Evolutionary conservation across 2,797 vertebrate species (phyloP).

Genomic region (Notolabrus celidotus): DNA sequence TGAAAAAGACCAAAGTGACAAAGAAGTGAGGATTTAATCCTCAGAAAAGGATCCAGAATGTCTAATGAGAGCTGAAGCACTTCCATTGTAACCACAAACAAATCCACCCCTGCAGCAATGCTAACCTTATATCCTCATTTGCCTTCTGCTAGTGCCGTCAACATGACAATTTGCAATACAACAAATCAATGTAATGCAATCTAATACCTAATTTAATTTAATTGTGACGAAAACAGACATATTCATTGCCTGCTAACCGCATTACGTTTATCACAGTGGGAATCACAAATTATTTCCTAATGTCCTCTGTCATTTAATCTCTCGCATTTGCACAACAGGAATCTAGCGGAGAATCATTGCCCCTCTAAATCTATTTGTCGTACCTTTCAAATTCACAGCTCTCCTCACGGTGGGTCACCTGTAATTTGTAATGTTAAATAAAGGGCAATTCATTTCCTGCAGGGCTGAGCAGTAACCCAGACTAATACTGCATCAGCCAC

Average conservation of each 20-base stretch:
- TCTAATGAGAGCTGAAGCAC: conserved; percentile 53
- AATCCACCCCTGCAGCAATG: conserved; percentile 60
- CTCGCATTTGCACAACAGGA: conserved; percentile 78
- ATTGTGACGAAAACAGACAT: conserved; percentile 75
- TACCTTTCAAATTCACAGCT: conserved; percentile 76
- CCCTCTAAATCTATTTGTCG: conserved; percentile 81
- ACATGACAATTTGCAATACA: conserved; percentile 73
- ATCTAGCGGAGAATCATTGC: conserved; percentile 76
- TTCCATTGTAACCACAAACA: conserved; percentile 48
- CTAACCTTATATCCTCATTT: conserved; percentile 68
- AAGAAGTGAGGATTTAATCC: conserved; percentile 42
- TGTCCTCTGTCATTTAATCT: conserved; percentile 82
- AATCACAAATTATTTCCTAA: conserved; percentile 80
- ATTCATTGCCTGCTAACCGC: conserved; percentile 78
- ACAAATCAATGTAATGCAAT: conserved; percentile 76
- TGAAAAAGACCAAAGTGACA: conserved; percentile 18
- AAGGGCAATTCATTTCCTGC: conserved; percentile 86
- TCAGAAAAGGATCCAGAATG: conserved; percentile 34
- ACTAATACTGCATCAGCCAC: conserved; percentile 72
- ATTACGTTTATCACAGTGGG: conserved; percentile 77
- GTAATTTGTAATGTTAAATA: conserved; percentile 87
- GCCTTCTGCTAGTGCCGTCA: conserved; percentile 53
- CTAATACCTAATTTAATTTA: conserved; percentile 72
- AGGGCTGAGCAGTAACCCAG: conserved; percentile 68
- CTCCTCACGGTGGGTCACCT: conserved; percentile 77